phyloP scores from a whole-genome alignment of 2,888 invertebrate species.

The Nomada fabriciana region DNA sequence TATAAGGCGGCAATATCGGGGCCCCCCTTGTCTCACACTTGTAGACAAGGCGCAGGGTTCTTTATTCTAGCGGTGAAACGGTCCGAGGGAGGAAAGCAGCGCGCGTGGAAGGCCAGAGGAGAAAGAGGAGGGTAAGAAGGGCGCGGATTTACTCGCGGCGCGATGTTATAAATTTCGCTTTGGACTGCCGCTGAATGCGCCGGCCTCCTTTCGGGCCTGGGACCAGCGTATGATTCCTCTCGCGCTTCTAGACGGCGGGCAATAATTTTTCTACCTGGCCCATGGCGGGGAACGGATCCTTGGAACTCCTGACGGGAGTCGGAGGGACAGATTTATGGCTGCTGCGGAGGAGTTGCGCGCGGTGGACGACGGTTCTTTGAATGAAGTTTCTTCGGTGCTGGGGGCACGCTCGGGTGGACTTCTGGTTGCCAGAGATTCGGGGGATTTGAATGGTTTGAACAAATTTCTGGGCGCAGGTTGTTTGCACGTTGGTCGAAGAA shows the following conservation, averaged over 20 bases:
- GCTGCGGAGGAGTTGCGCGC: neutral
- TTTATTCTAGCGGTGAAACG: conserved; percentile 58
- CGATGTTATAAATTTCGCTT: conserved; percentile 54
- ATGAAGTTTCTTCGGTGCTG: neutral
- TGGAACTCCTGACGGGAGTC: neutral
- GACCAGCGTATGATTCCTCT: conserved; percentile 24
- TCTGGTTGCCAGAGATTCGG: too few species aligned
- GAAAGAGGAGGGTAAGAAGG: neutral
- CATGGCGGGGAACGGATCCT: neutral
- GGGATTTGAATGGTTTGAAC: neutral
- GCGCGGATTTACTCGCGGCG: conserved; percentile 45
- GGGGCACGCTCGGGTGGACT: too few species aligned
- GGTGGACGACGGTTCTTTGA: neutral
- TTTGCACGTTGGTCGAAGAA: too few species aligned
- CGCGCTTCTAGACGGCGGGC: conserved; percentile 15
- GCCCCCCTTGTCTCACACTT: conserved; percentile 77
- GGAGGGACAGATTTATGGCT: conserved; percentile 20
- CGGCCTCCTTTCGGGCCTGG: conserved; percentile 14
- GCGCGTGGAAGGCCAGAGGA: neutral
- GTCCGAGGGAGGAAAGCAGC: conserved; percentile 42
- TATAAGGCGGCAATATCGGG: conserved; percentile 80
- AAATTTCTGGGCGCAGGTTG: neutral
- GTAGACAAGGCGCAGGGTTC: conserved; percentile 72
- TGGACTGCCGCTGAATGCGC: conserved; percentile 40
- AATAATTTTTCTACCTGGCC: conserved; percentile 35